Evolutionary conservation across 1,140 invertebrate species (phyloP).

Genomic region (Pomacea maculata): DNA sequence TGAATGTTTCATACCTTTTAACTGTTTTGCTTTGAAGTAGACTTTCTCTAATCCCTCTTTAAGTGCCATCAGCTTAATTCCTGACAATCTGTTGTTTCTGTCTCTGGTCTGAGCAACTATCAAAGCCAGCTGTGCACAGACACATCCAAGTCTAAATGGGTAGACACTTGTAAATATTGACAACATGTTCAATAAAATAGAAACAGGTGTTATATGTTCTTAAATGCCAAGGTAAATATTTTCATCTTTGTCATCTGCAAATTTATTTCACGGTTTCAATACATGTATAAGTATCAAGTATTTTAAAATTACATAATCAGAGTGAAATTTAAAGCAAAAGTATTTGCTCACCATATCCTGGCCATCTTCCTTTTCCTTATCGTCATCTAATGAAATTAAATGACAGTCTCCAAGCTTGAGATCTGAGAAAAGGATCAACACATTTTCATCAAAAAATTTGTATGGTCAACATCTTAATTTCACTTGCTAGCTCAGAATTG

Average conservation of each 20-base stretch:
- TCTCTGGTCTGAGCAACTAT: constrained; percentile 61
- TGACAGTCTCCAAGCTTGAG: constrained; percentile 60
- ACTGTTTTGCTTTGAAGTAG: constrained; percentile 43
- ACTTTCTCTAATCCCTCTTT: constrained; percentile 49
- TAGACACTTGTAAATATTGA: neutral
- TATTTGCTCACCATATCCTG: constrained; percentile 39
- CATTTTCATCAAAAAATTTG: neutral
- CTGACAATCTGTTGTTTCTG: constrained; percentile 48
- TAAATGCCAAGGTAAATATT: neutral
- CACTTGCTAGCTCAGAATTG: neutral
- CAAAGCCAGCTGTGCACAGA: constrained; percentile 50
- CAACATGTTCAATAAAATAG: neutral
- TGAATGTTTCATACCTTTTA: constrained; percentile 44
- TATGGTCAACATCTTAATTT: neutral
- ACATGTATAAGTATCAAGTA: too few relatives aligned
- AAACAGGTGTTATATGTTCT: neutral
- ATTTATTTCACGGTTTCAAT: neutral
- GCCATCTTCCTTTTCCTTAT: constrained; percentile 27
- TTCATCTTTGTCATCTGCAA: neutral
- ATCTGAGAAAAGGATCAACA: constrained; percentile 44
- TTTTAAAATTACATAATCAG: neutral
- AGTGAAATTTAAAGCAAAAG: neutral
- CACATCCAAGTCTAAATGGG: neutral
- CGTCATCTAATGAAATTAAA: constrained; percentile 46
- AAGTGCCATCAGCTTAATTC: constrained; percentile 58